Evolutionary conservation across 2,888 invertebrate species (phyloP), one percentile per base, ranked within the genome.

Genomic region (Chloromyia formosa): DNA sequence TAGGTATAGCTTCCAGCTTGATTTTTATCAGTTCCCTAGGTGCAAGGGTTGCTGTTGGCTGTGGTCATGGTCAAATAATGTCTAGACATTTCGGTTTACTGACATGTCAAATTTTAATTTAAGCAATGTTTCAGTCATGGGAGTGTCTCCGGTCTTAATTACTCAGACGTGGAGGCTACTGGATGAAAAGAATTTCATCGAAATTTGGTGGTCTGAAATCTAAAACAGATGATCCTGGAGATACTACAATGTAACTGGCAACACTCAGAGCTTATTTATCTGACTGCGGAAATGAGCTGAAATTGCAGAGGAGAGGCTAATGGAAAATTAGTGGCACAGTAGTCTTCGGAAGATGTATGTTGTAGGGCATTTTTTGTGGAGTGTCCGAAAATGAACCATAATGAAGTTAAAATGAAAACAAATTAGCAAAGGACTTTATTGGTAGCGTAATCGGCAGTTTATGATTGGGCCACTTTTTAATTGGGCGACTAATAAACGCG

Each of bases 281-380:
- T 56, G 56, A 56, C 10, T 35, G 20, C 10, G 22, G 12, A 42
- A 40, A 64, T 40, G 40, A 42, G 42, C 20, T 42, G 7, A 20
- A 64, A 56, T 56, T 56, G 56, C 20, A 10, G 20, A 10, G 20
- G 42, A 22, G 56, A 71, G 35, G 18, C 56, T 56, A 58, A 71
- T 71, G 71, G 58, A 58, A 71, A 71, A 56, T 71, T 56, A 71
- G 62, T 64, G 16, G 12, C 35, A 56, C 18, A 20, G 16, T 61
- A 42, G 16, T 5, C 62, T 4, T 1, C 18, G 16, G 40, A 18
- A 40, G 5, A 42, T 64, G 18, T 23, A 35, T 18, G 35, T 7
- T n/a, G 40, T 40, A 14, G 16, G 40, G n/a, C 18, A 42, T 16
- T 40, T 10, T 18, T 27, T 18, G 16, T 18, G 42, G 18, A 42